These are phyloP conservation scores for Jaculus jaculus DNA, from an alignment of 2,113 vertebrate genomes.

Conservation along the genomic window DNA sequence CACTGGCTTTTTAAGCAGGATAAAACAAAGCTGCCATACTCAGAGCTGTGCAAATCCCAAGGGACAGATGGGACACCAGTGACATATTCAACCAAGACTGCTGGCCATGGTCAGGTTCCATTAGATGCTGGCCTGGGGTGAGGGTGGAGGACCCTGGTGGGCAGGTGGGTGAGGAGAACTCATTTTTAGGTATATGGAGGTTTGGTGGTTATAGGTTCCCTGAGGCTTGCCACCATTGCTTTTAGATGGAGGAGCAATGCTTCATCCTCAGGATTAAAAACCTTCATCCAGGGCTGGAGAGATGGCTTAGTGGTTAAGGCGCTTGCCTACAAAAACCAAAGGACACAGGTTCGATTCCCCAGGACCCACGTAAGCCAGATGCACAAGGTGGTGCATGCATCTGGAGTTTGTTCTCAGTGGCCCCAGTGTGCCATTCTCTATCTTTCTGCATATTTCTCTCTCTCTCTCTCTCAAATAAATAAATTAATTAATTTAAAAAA, in stretches of 20 bases:
- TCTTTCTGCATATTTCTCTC: no score
- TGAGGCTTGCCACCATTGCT: not conserved
- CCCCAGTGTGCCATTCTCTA: no score
- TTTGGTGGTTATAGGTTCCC: not conserved
- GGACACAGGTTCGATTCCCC: no score
- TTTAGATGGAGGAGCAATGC: not conserved
- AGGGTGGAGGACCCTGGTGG: not conserved
- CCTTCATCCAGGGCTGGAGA: no score
- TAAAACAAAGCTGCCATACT: not conserved
- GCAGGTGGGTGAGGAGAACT: fast-evolving
- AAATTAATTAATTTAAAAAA: no score
- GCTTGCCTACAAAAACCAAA: no score
- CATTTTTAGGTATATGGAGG: not conserved
- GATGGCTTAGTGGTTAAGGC: no score
- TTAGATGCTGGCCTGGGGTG: fast-evolving
- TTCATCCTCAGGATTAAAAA: not conserved
- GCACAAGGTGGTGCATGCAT: no score
- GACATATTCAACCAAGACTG: not conserved
- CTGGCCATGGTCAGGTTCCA: not conserved
- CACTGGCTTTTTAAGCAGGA: not conserved
- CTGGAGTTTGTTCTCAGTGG: no score
- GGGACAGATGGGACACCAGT: no score
- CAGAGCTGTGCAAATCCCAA: not conserved
- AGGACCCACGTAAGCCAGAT: no score
- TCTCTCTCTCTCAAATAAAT: no score